Evolutionary conservation across 2,888 invertebrate genomes (phyloP).

Genomic region (Thalpophila matura): DNA sequence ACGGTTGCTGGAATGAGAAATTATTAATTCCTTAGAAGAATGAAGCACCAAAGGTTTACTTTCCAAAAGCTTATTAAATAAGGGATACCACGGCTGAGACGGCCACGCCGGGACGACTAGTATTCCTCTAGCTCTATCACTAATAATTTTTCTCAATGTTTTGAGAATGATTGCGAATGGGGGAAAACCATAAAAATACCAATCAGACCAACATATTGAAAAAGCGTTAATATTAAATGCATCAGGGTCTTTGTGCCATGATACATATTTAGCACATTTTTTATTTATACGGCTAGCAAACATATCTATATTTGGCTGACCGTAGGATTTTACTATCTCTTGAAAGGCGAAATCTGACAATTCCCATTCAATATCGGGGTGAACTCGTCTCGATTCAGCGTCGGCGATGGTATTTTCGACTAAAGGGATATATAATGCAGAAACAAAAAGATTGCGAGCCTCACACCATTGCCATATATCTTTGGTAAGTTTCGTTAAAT

Average conservation of each 20-base stretch:
- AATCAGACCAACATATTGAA: constrained; percentile 18
- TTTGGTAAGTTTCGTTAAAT: constrained; percentile 1
- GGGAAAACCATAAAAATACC: constrained; percentile 8
- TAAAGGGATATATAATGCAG: constrained; percentile 8
- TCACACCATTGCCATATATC: constrained; percentile 12
- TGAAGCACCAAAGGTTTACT: background rate
- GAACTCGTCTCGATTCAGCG: constrained; percentile 10
- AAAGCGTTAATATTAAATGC: constrained; percentile 5
- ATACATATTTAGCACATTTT: constrained; percentile 18
- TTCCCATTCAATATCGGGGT: constrained; percentile 12
- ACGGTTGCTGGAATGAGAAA: background rate
- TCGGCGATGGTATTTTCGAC: constrained; percentile 14
- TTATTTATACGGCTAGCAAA: constrained; percentile 18
- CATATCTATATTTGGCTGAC: constrained; percentile 2
- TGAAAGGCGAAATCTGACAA: background rate
- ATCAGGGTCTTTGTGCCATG: constrained; percentile 8
- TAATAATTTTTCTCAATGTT: background rate
- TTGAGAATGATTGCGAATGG: constrained; percentile 10
- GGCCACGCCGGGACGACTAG: background rate
- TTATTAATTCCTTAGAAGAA: background rate
- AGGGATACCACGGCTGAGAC: constrained; percentile 34
- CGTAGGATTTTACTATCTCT: background rate
- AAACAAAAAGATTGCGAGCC: constrained; percentile 2
- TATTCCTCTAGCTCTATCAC: background rate
- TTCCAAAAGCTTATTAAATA: constrained; percentile 14